Evolutionary conservation across 2,888 invertebrate genomes (phyloP).

Genomic region (Mamestra brassicae): DNA sequence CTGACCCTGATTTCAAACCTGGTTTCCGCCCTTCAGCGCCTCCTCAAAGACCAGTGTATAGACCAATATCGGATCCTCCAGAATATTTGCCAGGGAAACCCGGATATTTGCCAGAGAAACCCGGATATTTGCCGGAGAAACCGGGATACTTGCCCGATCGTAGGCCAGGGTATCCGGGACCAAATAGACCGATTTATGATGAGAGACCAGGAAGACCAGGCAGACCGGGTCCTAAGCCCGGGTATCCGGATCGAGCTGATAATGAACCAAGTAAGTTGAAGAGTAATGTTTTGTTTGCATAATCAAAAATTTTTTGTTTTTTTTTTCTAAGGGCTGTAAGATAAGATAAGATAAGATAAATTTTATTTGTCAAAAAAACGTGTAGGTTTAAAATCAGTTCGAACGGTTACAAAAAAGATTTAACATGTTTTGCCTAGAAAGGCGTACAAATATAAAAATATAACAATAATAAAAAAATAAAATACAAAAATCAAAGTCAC

Average conservation of each 20-base stretch:
- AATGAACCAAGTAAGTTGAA: conserved; percentile 75
- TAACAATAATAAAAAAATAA: too few species aligned
- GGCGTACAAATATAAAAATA: too few species aligned
- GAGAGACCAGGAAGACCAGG: conserved; percentile 42
- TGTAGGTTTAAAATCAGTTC: too few species aligned
- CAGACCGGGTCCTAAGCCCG: conserved; percentile 66
- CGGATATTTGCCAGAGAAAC: conserved; percentile 54
- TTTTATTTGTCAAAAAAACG: too few species aligned
- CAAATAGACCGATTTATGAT: conserved; percentile 52
- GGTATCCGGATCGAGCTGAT: conserved; percentile 74
- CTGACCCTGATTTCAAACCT: conserved; percentile 46
- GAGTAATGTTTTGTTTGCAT: too few species aligned
- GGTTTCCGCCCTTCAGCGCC: conserved; percentile 48
- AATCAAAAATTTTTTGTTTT: too few species aligned
- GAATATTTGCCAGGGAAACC: conserved; percentile 60
- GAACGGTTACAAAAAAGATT: too few species aligned
- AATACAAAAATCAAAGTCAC: too few species aligned
- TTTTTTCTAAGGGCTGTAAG: too few species aligned
- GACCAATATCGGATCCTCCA: conserved; percentile 54
- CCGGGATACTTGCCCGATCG: conserved; percentile 54
- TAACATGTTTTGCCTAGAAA: too few species aligned
- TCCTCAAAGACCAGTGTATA: conserved; percentile 58
- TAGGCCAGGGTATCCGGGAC: conserved; percentile 63
- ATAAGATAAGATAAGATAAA: too few species aligned
- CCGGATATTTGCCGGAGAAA: conserved; percentile 56